A percentile compares a stretch with the other conserved stretches of the same genome.
phyloP scores from a whole-genome alignment of 2,797 vertebrate genomes.

The Enteromius treurensis region DNA sequence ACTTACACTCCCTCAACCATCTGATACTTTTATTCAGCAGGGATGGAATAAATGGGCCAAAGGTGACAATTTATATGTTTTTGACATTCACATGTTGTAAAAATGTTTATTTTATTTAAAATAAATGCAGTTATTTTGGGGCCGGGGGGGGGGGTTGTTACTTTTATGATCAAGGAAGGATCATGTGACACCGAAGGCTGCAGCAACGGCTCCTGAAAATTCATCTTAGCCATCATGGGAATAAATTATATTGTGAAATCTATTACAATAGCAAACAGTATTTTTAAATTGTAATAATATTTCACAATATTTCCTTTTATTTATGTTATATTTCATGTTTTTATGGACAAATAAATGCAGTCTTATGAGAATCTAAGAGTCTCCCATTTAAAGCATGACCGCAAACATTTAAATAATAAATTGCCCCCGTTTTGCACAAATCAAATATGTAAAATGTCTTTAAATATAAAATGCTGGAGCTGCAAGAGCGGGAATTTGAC shows the following conservation, averaged over 20 bases:
- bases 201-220: not conserved
- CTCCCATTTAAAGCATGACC: not conserved
- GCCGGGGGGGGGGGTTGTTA: too few relatives aligned
- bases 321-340: too few relatives aligned
- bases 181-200: not conserved
- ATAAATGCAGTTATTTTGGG: not conserved
- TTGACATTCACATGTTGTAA: not conserved
- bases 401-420: not conserved
- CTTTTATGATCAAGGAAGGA: not conserved
- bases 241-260: not conserved
- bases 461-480: conserved; percentile 19
- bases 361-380: not conserved
- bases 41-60: not conserved
- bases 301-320: not conserved
- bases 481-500: conserved; percentile 4
- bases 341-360: not conserved
- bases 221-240: not conserved
- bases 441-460: conserved; percentile 1
- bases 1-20: conserved; percentile 24
- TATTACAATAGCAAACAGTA: not conserved
- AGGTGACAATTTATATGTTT: not conserved
- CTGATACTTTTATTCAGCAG: not conserved
- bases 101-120: not conserved
- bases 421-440: not conserved
- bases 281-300: not conserved